Evolutionary conservation across 2,888 invertebrate species (phyloP), one percentile per base, ranked within the genome.

Genomic region (Silvanus unidentatus): DNA sequence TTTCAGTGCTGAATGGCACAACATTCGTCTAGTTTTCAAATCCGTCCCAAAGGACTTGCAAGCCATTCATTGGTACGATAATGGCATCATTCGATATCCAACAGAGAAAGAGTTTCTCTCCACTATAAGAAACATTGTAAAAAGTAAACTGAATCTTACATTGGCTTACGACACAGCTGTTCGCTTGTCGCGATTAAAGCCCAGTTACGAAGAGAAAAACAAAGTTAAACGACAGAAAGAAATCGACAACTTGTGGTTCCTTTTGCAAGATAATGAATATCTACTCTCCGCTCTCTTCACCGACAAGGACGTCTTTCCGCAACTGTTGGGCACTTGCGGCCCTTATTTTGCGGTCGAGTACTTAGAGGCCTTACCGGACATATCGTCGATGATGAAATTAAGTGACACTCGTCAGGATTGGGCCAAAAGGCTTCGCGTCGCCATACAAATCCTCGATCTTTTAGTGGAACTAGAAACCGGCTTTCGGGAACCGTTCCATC

Each of bases 211-310:
- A 42, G 74, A 75, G 45, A 69, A 64, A 27, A 69, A 73, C 39
- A 47, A 59, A 1, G 50, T 55, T 4, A 68, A 66, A 39, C 66
- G 77, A 32, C 70, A 70, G 34, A 64, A 69, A 14, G 80, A 80
- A 64, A 79, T 81, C 75, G 76, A 77, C 49, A 79, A 79, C 61
- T 66, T 82, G 3, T 82, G 82, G 81, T 68, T 75, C 32, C 67
- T 86, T 15, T 59, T 82, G 1, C 79, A 82, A 60, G 81, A 83
- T 57, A 79, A 81, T 62, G 86, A 86, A 64, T 86, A 82, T 66
- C 62, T 83, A 2, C 70, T 81, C 39, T 74, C 80, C 28, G 71
- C 75, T 36, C 65, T 82, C 39, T 80, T 78, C 65, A 75, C 77
- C 28, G 77, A 79, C 48, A 72, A 75, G 54, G 77, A 79, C 50